Conservation (phyloP, 2,888 invertebrate species). For the Pterobdella sp. region DNA sequence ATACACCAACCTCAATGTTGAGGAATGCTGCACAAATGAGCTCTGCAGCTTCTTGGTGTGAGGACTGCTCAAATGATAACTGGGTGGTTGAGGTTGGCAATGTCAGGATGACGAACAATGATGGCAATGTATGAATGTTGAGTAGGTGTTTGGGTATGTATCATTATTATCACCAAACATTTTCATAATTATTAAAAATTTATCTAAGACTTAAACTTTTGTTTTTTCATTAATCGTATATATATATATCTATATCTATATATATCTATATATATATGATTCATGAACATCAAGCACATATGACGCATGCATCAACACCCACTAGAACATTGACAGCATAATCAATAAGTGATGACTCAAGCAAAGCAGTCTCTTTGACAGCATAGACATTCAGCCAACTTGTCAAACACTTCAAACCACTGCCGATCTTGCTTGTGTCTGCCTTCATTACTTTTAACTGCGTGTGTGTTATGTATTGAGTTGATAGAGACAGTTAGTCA, state of each 20-base stretch:
- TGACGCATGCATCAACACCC: no score
- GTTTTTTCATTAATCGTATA: not conserved
- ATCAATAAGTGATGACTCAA: conserved; percentile 50
- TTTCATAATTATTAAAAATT: no score
- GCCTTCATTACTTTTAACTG: conserved; percentile 62
- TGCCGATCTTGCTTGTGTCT: conserved; percentile 47
- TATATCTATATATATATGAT: not conserved
- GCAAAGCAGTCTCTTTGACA: conserved; percentile 66
- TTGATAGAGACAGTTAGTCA: not conserved
- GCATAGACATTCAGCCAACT: conserved; percentile 83
- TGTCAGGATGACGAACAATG: no score
- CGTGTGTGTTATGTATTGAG: not conserved
- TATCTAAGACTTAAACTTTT: not conserved
- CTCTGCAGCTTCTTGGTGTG: conserved; percentile 84
- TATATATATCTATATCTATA: not conserved
- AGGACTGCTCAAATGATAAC: conserved; percentile 31
- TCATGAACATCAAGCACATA: no score
- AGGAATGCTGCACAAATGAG: conserved; percentile 78
- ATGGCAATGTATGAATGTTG: no score
- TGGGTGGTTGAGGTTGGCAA: not conserved
- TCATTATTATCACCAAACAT: no score
- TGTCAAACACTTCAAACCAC: conserved; percentile 75
- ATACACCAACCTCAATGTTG: conserved; percentile 61
- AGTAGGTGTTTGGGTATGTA: no score
- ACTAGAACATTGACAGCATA: conserved; percentile 51